Percentiles rank a stretch among this genome's conserved stretches.
These are phyloP conservation scores for Dasyornis broadbenti DNA, from an alignment of 2,113 vertebrate species.

Conservation along the genomic window DNA sequence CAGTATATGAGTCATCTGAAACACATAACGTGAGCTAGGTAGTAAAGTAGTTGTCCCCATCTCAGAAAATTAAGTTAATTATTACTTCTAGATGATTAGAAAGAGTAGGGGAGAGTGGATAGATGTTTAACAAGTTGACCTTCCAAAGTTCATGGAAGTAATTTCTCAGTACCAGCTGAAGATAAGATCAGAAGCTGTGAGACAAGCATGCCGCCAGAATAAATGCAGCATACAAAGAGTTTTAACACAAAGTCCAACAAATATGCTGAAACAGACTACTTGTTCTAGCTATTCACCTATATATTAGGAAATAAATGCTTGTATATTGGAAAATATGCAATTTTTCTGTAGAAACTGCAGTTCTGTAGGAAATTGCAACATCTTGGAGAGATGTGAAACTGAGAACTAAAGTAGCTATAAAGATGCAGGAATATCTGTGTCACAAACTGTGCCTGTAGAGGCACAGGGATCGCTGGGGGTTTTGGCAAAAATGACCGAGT, in stretches of 20 bases:
- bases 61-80: constrained; percentile 54
- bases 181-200: constrained; percentile 45
- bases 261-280: background rate
- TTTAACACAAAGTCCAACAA: background rate
- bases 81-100: constrained; percentile 49
- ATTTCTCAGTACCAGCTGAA: constrained; percentile 6
- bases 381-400: background rate
- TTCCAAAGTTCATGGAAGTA: constrained; percentile 49
- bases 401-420: background rate
- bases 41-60: background rate
- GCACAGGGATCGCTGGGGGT: background rate
- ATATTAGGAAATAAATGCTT: background rate
- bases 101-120: constrained; percentile 26
- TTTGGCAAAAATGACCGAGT: background rate
- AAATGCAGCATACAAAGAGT: background rate
- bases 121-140: constrained; percentile 61
- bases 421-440: background rate
- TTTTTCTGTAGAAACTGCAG: background rate
- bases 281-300: background rate
- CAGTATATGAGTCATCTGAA: background rate
- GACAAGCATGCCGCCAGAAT: background rate
- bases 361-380: background rate
- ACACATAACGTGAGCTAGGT: background rate
- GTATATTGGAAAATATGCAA: background rate
- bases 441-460: background rate